phyloP scores from a whole-genome alignment of 2,113 vertebrate species.

The Cebidichthys violaceus region DNA sequence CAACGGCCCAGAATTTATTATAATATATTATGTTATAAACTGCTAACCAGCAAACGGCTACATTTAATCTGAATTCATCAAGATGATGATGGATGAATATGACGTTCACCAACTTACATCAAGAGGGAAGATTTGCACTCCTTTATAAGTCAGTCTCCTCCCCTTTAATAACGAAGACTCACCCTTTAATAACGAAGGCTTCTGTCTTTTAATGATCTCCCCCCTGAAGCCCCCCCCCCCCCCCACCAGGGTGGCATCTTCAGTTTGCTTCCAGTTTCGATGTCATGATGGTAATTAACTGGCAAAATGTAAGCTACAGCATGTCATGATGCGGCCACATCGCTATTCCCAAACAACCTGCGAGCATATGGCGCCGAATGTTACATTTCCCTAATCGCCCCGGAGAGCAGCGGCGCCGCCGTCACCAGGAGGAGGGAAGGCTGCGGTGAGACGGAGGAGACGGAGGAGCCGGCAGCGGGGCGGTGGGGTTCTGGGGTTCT shows the following conservation, averaged over 20 bases:
- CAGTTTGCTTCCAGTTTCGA: conserved; percentile 75
- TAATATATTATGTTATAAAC: no score
- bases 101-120: background rate
- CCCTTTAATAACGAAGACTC: conserved; percentile 23
- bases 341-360: conserved; percentile 83
- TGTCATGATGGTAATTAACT: conserved; percentile 85
- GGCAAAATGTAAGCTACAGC: conserved; percentile 81
- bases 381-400: conserved; percentile 83
- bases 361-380: conserved; percentile 86
- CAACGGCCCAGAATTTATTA: background rate
- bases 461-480: no score
- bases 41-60: background rate
- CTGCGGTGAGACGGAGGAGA: conserved; percentile 46
- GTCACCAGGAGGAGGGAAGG: conserved; percentile 50
- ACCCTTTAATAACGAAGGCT: no score
- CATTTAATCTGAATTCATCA: background rate
- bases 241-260: conserved; percentile 68
- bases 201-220: conserved; percentile 47
- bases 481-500: no score
- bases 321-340: conserved; percentile 74
- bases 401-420: conserved; percentile 74
- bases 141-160: conserved; percentile 16
- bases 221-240: conserved; percentile 39
- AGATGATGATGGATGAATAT: background rate
- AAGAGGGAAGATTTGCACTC: conserved; percentile 15